A percentile compares a stretch with the other conserved stretches of the same genome.
Conservation (phyloP, 2,113 vertebrate genomes). For the Psilopsiagon aurifrons region DNA sequence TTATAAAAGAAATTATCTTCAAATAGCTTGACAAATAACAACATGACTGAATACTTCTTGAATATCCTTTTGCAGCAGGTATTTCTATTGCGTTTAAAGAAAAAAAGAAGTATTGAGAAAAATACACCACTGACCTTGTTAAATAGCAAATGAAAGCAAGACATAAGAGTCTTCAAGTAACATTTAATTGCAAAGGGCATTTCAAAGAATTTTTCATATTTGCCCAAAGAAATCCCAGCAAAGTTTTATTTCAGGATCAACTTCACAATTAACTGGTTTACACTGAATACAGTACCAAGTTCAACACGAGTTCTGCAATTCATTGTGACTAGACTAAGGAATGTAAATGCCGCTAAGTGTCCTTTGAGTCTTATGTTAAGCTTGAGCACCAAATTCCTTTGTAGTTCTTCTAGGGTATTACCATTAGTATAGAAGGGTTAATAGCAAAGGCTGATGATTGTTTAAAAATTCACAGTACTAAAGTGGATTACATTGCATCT, state of each 20-base stretch:
- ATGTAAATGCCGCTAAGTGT: conserved; percentile 74
- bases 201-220: conserved; percentile 51
- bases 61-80: not conserved
- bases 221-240: conserved; percentile 35
- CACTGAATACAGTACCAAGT: conserved; percentile 64
- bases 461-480: conserved; percentile 88
- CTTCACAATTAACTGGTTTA: conserved; percentile 68
- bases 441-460: conserved; percentile 80
- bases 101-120: not conserved
- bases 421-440: conserved; percentile 83
- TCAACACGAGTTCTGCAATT: conserved; percentile 72
- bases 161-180: conserved; percentile 2
- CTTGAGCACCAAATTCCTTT: conserved; percentile 66
- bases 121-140: not conserved
- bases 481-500: conserved; percentile 89
- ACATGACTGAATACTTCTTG: not conserved
- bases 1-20: not conserved
- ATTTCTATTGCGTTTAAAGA: not conserved
- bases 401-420: conserved; percentile 72
- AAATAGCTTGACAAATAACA: not conserved
- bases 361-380: conserved; percentile 65
- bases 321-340: conserved; percentile 70
- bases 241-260: conserved; percentile 59
- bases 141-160: conserved; percentile 12
- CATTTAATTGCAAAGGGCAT: conserved; percentile 42